Conservation (phyloP, 2,888 invertebrate species). For the Flexamia atlantica region DNA sequence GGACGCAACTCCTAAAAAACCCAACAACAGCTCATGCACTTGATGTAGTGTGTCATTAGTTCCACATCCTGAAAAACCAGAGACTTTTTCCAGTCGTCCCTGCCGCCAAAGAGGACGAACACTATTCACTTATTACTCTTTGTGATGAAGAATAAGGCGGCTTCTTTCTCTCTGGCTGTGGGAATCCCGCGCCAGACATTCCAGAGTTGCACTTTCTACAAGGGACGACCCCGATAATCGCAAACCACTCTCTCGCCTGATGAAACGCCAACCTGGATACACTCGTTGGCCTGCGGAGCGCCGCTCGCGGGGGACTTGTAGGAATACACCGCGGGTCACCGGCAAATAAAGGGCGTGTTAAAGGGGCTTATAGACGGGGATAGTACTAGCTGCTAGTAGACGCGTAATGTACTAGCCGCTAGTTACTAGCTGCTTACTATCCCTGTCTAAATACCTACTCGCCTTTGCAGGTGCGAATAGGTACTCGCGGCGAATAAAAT, state of each 20-base stretch:
- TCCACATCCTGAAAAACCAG: neutral
- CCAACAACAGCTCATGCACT: too few species aligned
- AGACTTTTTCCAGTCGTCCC: neutral
- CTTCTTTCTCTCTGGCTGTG: neutral
- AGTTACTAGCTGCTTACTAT: too few species aligned
- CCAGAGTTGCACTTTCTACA: conserved; percentile 29
- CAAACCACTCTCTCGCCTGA: neutral
- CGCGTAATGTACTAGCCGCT: too few species aligned
- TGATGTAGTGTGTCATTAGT: neutral
- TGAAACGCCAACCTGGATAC: conserved; percentile 30
- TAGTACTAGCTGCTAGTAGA: too few species aligned
- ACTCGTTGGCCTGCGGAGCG: neutral
- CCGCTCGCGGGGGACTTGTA: neutral
- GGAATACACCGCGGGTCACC: neutral
- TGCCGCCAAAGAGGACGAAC: conserved; percentile 9
- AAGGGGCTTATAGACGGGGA: too few species aligned
- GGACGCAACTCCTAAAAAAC: too few species aligned
- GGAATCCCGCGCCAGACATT: conserved; percentile 14
- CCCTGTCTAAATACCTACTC: too few species aligned
- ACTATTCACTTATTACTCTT: conserved; percentile 8
- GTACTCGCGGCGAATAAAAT: too few species aligned
- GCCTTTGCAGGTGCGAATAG: too few species aligned
- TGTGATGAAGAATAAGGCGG: neutral
- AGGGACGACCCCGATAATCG: neutral
- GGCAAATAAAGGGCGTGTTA: too few species aligned